Evolutionary conservation across 2,113 vertebrate genomes (phyloP).

Genomic region (Galbula dea): DNA sequence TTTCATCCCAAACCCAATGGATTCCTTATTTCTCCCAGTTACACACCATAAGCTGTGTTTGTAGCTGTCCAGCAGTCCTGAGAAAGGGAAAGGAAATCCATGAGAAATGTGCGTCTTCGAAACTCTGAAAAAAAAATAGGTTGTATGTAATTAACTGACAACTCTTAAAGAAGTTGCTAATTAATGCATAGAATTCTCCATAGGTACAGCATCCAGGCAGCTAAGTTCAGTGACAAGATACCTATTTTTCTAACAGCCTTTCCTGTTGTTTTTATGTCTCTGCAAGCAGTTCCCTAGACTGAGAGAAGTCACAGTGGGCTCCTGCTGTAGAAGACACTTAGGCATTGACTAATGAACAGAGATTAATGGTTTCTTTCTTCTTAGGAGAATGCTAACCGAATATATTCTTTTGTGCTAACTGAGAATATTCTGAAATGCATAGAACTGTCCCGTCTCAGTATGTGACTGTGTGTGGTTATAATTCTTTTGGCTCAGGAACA

Average conservation of each 20-base stretch:
- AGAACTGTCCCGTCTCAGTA: neutral
- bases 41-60: neutral
- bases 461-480: neutral
- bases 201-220: neutral
- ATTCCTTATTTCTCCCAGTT: neutral
- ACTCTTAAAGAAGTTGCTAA: neutral
- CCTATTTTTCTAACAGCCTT: neutral
- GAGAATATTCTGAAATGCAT: neutral
- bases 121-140: slow-evolving; percentile 6
- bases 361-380: neutral
- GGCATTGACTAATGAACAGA: neutral
- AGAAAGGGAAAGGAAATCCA: neutral
- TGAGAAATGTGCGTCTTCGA: neutral
- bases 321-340: neutral
- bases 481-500: neutral
- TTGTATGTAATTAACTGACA: slow-evolving; percentile 14
- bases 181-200: slow-evolving; percentile 21
- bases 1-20: neutral
- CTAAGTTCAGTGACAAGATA: neutral
- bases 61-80: neutral
- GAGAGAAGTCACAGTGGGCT: neutral
- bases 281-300: neutral
- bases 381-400: neutral
- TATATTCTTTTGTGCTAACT: too few species aligned
- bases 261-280: neutral